These are phyloP conservation scores for Elachura formosa DNA, from an alignment of 2,113 vertebrate species.

Conservation along the genomic window DNA sequence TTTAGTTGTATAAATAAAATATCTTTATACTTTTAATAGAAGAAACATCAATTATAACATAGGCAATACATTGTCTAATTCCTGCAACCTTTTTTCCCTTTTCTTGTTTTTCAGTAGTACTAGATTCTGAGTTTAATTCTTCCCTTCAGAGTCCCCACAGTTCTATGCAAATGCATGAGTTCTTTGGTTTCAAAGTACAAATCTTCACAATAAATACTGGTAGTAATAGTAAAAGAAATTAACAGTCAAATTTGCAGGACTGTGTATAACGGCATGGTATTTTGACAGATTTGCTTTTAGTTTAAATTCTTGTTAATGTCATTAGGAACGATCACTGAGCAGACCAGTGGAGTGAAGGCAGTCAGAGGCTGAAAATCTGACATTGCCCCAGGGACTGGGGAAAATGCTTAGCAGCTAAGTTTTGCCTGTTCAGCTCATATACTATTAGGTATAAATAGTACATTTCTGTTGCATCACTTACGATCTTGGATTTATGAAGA, in stretches of 20 bases:
- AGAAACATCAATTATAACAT: not conserved
- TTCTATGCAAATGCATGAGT: not conserved
- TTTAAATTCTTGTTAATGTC: not conserved
- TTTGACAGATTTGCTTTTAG: not conserved
- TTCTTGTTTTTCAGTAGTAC: not conserved
- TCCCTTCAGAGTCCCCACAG: not conserved
- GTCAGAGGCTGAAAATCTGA: not conserved
- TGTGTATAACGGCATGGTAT: not conserved
- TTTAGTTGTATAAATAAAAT: not conserved
- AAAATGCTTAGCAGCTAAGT: not conserved
- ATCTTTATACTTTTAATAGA: not conserved
- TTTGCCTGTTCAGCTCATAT: not conserved
- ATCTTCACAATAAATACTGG: not conserved
- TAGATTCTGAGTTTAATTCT: not conserved
- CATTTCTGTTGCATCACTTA: not conserved
- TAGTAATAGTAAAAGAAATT: not conserved
- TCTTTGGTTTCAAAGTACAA: not conserved
- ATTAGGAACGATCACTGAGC: not conserved
- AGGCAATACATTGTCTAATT: not conserved
- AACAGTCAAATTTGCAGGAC: not conserved
- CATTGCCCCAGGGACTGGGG: not conserved
- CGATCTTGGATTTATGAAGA: not conserved
- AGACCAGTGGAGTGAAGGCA: not conserved
- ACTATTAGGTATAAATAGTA: not conserved
- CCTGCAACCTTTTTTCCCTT: not conserved